Percentiles rank a stretch among this genome's conserved stretches.
Conservation (phyloP, 2,888 invertebrate species). For the Archips xylosteana region DNA sequence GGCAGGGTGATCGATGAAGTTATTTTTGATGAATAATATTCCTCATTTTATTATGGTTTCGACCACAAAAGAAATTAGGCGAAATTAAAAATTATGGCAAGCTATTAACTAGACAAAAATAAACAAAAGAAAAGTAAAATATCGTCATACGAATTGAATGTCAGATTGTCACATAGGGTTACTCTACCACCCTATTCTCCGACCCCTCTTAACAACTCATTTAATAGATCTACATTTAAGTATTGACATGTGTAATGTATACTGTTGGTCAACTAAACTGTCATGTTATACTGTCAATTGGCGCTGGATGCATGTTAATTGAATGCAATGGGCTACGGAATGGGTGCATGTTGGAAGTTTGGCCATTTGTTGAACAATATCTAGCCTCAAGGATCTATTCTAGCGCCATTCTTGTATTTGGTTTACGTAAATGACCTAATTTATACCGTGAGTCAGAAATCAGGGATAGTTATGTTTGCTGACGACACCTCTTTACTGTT, state of each 20-base stretch:
- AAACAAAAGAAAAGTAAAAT: background rate
- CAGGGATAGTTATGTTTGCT: too few relatives aligned
- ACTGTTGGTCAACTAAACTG: conserved; percentile 13
- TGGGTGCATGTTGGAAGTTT: background rate
- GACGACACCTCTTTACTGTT: too few relatives aligned
- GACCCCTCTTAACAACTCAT: conserved; percentile 9
- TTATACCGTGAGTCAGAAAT: too few relatives aligned
- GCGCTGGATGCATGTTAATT: conserved; percentile 20
- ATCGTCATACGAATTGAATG: background rate
- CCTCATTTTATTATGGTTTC: too few relatives aligned
- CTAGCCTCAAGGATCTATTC: too few relatives aligned
- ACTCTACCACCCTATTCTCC: background rate
- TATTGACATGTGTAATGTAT: conserved; percentile 2
- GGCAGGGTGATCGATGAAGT: too few relatives aligned
- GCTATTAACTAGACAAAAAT: too few relatives aligned
- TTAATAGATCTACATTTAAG: conserved; percentile 31
- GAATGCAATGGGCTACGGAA: conserved; percentile 34
- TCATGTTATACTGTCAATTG: conserved; percentile 36
- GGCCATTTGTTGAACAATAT: background rate
- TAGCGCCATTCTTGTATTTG: too few relatives aligned
- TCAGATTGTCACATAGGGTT: background rate
- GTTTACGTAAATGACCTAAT: too few relatives aligned
- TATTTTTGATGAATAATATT: too few relatives aligned
- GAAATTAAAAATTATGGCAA: too few relatives aligned
- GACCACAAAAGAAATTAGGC: too few relatives aligned